Base-by-base conservation (phyloP, 1,140 invertebrate species). In the Drosophila sp. region DNA sequence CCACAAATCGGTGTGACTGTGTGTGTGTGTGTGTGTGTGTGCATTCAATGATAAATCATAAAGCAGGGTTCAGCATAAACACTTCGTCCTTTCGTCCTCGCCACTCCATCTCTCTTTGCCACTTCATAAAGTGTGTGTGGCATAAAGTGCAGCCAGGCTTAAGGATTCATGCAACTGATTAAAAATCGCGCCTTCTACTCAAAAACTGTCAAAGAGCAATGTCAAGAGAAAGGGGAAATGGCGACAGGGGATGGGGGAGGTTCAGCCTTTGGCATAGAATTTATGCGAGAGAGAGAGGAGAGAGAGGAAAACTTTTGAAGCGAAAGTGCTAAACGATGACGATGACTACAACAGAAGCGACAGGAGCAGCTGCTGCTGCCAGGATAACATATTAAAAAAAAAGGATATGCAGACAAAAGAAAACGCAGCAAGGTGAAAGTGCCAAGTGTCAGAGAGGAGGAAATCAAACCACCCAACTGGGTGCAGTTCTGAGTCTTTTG, bases 291-390 rank as follows among this genome's bases (percentile, higher is more conserved):
- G 17, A 17, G 17, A 17, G 17, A 17, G 17, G 44, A 50, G 44
- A 27, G 44, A 50, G 23, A 23, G 1, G 75, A 83, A 86, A 86
- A 79, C 72, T 86, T 79, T 70, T 76, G 69, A 79, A 79, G 83
- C 84, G 76, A 80, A 84, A 84, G 77, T 80, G 80, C 76, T 86
- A 86, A 87, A 86, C 79, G 69, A 65, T 76, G 70, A 86, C 72
- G 58, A 57, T 50, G 55, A 50, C 40, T 23, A 47, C 11, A 41
- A 60, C 38, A 44, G 25, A 41, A 41, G 35, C 6, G 38, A 30
- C 55, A 40, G 8, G 29, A 54, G 32, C 40, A 47, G 56, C 41
- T 50, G 44, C 44, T 27, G 44, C 44, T 27, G 44, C 44, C 25
- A 27, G 44, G 44, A 50, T 50, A 50, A 50, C 44, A 50, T 50